Percentiles rank a stretch among this genome's conserved stretches.
Evolutionary conservation across 2,888 invertebrate genomes (phyloP).

Genomic region (Drosophila fungiperda): DNA sequence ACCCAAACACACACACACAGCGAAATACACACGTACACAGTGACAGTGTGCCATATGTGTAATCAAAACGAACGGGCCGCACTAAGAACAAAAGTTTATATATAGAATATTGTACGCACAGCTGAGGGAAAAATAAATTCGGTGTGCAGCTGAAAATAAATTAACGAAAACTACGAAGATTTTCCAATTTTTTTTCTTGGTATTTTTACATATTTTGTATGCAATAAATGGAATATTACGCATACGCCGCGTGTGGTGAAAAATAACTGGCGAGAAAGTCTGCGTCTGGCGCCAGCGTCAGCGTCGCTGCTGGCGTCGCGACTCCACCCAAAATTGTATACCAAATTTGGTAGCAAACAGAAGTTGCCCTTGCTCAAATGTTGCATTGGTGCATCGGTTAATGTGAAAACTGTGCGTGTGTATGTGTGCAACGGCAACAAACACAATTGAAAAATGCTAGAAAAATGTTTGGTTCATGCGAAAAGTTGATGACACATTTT

Average conservation of each 20-base stretch:
- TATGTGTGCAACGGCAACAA: slow-evolving; percentile 33
- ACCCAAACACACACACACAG: slow-evolving; percentile 20
- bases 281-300: slow-evolving; percentile 55
- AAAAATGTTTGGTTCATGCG: slow-evolving; percentile 84
- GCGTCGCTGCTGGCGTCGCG: slow-evolving; percentile 63
- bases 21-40: slow-evolving; percentile 17
- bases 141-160: slow-evolving; percentile 63
- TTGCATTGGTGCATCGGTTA: slow-evolving; percentile 3
- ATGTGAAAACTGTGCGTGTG: slow-evolving; percentile 22
- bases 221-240: slow-evolving; percentile 54
- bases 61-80: slow-evolving; percentile 66
- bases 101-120: slow-evolving; percentile 84
- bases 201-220: background rate
- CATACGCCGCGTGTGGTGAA: slow-evolving; percentile 61
- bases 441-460: slow-evolving; percentile 83
- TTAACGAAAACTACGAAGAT: slow-evolving; percentile 42
- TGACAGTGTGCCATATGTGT: slow-evolving; percentile 74
- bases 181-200: slow-evolving; percentile 7
- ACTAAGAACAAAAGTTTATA: slow-evolving; percentile 76
- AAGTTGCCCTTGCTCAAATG: slow-evolving; percentile 8
- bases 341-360: slow-evolving; percentile 53
- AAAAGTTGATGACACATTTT: slow-evolving; percentile 85
- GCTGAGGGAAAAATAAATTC: slow-evolving; percentile 71
- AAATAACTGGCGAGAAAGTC: slow-evolving; percentile 40
- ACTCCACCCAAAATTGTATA: slow-evolving; percentile 79